phyloP scores from a whole-genome alignment of 2,113 vertebrate genomes.

The Trachemys scripta region DNA sequence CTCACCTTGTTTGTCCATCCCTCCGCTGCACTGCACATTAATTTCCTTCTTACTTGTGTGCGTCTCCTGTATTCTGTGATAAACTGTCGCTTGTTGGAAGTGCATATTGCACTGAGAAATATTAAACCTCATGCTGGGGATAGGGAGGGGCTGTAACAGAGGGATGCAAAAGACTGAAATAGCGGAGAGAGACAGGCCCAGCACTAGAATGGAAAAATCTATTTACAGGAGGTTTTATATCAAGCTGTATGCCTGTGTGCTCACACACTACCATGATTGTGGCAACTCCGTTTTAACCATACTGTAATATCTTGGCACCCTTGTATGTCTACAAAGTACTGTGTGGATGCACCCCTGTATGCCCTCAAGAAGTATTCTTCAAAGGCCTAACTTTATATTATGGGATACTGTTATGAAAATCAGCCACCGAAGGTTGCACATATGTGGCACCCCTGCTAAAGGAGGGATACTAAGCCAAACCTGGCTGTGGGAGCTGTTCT shows the following conservation, averaged over 20 bases:
- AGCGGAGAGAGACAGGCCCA: background rate
- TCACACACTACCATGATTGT: background rate
- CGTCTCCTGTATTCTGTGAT: slow-evolving; percentile 26
- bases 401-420: background rate
- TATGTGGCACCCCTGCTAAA: slow-evolving; percentile 2
- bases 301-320: background rate
- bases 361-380: background rate
- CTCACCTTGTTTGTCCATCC: slow-evolving; percentile 64
- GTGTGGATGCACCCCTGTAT: background rate
- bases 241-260: background rate
- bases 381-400: background rate
- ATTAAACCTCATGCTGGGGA: background rate
- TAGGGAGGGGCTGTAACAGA: background rate
- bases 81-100: background rate
- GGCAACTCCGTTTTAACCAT: background rate
- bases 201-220: background rate
- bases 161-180: background rate
- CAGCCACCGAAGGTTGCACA: slow-evolving; percentile 39
- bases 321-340: fast-evolving
- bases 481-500: background rate
- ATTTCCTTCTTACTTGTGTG: background rate
- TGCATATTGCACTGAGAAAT: background rate
- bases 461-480: background rate
- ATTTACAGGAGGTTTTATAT: background rate
- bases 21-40: slow-evolving; percentile 46